Evolutionary conservation across 2,113 vertebrate genomes (phyloP), one percentile per base, ranked within the genome.

Genomic region (Spheniscus mendiculus): DNA sequence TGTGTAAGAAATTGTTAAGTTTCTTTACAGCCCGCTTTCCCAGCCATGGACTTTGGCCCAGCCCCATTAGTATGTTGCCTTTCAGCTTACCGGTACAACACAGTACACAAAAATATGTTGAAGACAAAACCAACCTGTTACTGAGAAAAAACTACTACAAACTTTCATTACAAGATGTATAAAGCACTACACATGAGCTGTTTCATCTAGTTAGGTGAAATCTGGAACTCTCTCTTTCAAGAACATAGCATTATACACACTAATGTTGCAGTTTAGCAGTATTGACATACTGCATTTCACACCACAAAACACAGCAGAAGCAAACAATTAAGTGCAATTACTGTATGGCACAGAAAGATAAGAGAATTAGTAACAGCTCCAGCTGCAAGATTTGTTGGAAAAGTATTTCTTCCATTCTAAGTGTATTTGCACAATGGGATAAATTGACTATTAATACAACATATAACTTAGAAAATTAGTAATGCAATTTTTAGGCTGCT

Each of bases 301-400:
- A 87, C 40, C 87, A 83, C 26, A 80, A 84, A 87, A 94, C 58
- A 94, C 5, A 94, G 83, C 73, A 85, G 77, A 95, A 73, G 59
- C 83, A 94, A 89, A 91, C 65, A 93, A 93, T 96, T 93, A 94
- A 87, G 32, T 66, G 44, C 67, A 93, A 93, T 93, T 94, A 94
- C 55, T 87, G 61, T 21, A 82, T 34, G 74, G 77, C 65, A 76
- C 22, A 82, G 63, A 88, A 79, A 96, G 79, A 96, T 93, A 93
- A 89, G 58, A 81, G 87, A 82, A 96, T 93, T 93, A 90, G 36
- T 36, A 94, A 89, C 19, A 83, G 61, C 78, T 94, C 50, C 81
- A 77, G 82, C 44, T 55, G 38, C 63, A 86, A 74, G 70, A 40
- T 69, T 52, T 62, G 36, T 49, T 78, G 50, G 53, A 66, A 66